Percentiles rank a stretch among this genome's conserved stretches.
phyloP scores from a whole-genome alignment of 2,888 invertebrate genomes.

The Scaptomyza tumidula region DNA sequence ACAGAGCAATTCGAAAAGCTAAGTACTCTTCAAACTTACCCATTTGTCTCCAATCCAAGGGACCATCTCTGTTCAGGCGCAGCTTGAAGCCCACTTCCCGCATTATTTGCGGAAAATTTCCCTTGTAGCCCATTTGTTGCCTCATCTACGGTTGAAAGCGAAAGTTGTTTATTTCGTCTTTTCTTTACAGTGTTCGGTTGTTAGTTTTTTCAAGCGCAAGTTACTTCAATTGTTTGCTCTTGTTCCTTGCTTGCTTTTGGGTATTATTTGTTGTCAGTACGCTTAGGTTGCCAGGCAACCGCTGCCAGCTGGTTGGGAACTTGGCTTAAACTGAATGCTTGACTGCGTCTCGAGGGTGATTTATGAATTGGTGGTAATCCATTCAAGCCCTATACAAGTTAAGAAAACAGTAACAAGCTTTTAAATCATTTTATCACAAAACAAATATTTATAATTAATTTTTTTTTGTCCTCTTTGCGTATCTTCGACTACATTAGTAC shows the following conservation, averaged over 20 bases:
- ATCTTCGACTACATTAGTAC: no score
- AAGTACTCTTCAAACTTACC: constrained; percentile 61
- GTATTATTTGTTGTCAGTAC: constrained; percentile 53
- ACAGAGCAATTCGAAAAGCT: not conserved
- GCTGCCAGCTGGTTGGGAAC: constrained; percentile 22
- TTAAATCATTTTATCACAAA: no score
- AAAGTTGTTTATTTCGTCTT: constrained; percentile 49
- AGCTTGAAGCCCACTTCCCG: constrained; percentile 83
- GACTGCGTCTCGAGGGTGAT: not conserved
- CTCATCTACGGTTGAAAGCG: constrained; percentile 30
- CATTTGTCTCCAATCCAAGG: constrained; percentile 83
- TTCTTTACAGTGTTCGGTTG: constrained; percentile 17
- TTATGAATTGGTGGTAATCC: not conserved
- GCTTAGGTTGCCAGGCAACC: constrained; percentile 59
- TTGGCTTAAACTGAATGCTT: not conserved
- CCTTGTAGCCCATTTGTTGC: constrained; percentile 65
- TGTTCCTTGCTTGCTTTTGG: constrained; percentile 22
- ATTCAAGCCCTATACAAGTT: not conserved
- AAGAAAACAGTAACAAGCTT: no score
- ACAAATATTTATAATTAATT: no score
- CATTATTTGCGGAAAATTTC: constrained; percentile 82
- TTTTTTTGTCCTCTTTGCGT: no score
- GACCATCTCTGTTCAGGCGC: constrained; percentile 79
- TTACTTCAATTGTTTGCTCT: constrained; percentile 36
- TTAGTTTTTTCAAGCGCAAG: constrained; percentile 10